Evolutionary conservation across 2,797 vertebrate genomes (phyloP).

Genomic region (Rhinophrynus dorsalis): DNA sequence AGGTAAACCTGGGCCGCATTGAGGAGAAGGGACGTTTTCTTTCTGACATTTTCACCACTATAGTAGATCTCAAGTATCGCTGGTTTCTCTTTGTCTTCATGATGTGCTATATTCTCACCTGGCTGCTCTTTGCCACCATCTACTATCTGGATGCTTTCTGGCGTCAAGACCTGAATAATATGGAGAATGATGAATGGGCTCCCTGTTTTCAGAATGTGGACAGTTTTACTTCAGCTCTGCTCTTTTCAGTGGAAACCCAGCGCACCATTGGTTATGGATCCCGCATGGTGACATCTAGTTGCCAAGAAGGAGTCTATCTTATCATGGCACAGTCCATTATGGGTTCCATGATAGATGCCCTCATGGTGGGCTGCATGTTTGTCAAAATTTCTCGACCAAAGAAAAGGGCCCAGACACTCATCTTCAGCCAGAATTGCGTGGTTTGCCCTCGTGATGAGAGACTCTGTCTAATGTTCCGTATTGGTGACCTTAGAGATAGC

Average conservation of each 20-base stretch:
- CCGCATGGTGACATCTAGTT: slow-evolving; percentile 78
- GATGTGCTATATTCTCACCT: slow-evolving; percentile 79
- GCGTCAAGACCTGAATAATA: slow-evolving; percentile 67
- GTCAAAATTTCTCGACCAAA: slow-evolving; percentile 84
- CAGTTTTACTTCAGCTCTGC: slow-evolving; percentile 73
- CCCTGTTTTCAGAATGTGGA: slow-evolving; percentile 77
- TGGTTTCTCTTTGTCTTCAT: slow-evolving; percentile 85
- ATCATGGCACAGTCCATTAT: slow-evolving; percentile 81
- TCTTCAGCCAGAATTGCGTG: slow-evolving; percentile 80
- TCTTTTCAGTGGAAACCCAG: slow-evolving; percentile 81
- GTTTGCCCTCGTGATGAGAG: slow-evolving; percentile 72
- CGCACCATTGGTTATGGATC: slow-evolving; percentile 81
- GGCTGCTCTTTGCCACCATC: slow-evolving; percentile 74
- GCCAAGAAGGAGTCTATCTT: slow-evolving; percentile 70
- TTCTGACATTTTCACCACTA: slow-evolving; percentile 81
- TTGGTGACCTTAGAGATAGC: slow-evolving; percentile 78
- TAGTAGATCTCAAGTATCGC: slow-evolving; percentile 81
- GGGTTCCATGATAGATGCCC: slow-evolving; percentile 80
- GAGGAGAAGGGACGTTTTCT: slow-evolving; percentile 77
- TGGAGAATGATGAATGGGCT: slow-evolving; percentile 63
- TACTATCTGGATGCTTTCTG: slow-evolving; percentile 74
- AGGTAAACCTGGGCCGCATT: slow-evolving; percentile 79
- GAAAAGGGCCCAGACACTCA: slow-evolving; percentile 79
- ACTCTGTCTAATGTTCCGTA: slow-evolving; percentile 79
- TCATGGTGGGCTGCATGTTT: slow-evolving; percentile 87